Base-by-base conservation (phyloP, 2,888 invertebrate species). In the Diadegma fenestrale region DNA sequence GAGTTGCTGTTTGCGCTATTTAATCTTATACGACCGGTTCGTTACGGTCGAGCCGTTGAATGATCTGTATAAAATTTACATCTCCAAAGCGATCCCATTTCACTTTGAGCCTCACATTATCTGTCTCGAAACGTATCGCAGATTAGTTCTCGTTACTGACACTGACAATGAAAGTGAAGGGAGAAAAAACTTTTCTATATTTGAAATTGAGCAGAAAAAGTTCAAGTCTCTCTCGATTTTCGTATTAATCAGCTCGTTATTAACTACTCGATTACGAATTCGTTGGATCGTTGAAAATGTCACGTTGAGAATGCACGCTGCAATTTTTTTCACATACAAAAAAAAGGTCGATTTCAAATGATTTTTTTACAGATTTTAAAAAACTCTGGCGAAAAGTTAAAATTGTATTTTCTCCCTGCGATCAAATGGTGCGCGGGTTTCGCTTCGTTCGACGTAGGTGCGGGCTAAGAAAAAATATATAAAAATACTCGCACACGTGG, bases 51-150 rank as follows among this genome's bases (percentile, higher is more conserved):
- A 8, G 66, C 22, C 61, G 76, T 51, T 58, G 63, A 82, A 64
- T 72, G 54, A 58, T 58, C 64, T 14, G 77, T 71, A 6, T 3
- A 48, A 78, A 78, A 69, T 82, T 64, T 30, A 75, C 33, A 82
- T 72, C 58, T 45, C 72, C 26, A 75, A 37, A n/a, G 66, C 66
- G 66, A 75, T 80, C 64, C 68, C 58, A 75, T 81, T 81, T 75
- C 75, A 58, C 73, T 54, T 43, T 41, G 17, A 30, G 48, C 17
- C 33, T 66, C 64, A 22, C 22, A 45, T 43, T 43, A 26, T 17
- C 37, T 26, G 61, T 43, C 41, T 26, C 58, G 51, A 41, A 58
- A 76, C 7, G 19, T 43, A 61, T 63, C 0, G 37, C 51, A 64
- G 30, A n/a, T 22, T n/a, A 14, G 30, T 33, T n/a, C 51, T 54